Evolutionary conservation across 2,113 vertebrate species (phyloP).

Genomic region (Sporophila hypoxantha): DNA sequence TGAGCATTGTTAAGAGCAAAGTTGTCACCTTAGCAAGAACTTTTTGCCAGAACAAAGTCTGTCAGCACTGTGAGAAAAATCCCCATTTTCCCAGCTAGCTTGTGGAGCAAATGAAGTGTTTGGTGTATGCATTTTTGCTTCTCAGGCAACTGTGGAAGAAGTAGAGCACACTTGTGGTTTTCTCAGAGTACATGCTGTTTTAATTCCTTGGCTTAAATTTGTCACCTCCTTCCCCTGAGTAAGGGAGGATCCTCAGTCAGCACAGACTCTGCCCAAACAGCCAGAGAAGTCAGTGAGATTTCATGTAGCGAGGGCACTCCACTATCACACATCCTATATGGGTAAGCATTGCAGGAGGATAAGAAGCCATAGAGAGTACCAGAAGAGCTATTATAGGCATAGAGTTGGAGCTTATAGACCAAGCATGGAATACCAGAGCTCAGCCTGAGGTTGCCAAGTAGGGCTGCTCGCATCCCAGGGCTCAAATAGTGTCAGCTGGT

Average conservation of each 20-base stretch:
- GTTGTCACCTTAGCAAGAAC: not conserved
- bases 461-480: not conserved
- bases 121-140: not conserved
- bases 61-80: not conserved
- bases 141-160: not conserved
- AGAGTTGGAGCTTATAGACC: not conserved
- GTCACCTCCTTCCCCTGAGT: not conserved
- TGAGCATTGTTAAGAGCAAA: not conserved
- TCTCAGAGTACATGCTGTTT: not conserved
- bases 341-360: not conserved
- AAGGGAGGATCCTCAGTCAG: not conserved
- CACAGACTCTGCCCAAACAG: not conserved
- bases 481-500: not conserved
- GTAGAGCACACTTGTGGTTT: not conserved
- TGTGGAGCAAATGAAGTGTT: not conserved
- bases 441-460: not conserved
- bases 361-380: not conserved
- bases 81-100: not conserved
- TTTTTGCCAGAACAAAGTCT: not conserved
- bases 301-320: fast-evolving
- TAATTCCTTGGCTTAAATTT: not conserved
- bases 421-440: not conserved
- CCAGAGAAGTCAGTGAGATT: not conserved
- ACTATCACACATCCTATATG: fast-evolving
- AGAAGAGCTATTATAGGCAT: not conserved